phyloP scores from a whole-genome alignment of 2,113 vertebrate species.

The Pterophyllum scalare region DNA sequence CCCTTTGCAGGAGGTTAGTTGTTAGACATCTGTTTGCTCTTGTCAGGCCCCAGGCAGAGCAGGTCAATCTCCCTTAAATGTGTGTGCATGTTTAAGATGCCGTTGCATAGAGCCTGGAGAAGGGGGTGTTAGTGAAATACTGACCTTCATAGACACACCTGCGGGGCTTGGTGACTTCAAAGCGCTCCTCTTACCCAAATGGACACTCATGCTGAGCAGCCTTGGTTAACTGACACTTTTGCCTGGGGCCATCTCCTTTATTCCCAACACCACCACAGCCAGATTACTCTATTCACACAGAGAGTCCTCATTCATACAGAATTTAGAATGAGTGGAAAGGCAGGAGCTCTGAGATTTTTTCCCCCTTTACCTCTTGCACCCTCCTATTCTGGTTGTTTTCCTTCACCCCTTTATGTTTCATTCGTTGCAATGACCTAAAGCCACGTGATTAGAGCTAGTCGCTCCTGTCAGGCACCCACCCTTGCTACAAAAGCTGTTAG shows the following conservation, averaged over 20 bases:
- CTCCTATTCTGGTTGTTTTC: constrained; percentile 47
- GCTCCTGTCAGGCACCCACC: constrained; percentile 66
- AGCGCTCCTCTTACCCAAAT: constrained; percentile 64
- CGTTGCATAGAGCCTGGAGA: constrained; percentile 52
- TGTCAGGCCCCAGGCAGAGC: constrained; percentile 68
- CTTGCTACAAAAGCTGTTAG: constrained; percentile 67
- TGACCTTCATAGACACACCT: constrained; percentile 80
- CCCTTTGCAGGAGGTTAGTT: constrained; percentile 75
- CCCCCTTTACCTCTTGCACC: constrained; percentile 33
- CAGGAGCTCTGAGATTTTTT: constrained; percentile 9
- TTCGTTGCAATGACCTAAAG: constrained; percentile 58
- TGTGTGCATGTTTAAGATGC: constrained; percentile 79
- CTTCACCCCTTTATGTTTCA: constrained; percentile 44
- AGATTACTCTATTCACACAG: constrained; percentile 14
- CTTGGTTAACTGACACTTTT: constrained; percentile 73
- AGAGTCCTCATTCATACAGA: constrained; percentile 44
- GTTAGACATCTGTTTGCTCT: constrained; percentile 85
- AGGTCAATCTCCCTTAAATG: constrained; percentile 66
- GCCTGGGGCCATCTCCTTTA: constrained; percentile 61
- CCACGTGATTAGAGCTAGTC: constrained; percentile 76
- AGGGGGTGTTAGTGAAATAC: constrained; percentile 54
- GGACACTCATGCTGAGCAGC: constrained; percentile 72
- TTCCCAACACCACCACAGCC: background rate
- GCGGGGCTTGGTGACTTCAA: constrained; percentile 77
- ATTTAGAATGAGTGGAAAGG: constrained; percentile 46